Percentiles rank a stretch among this genome's conserved stretches.
Evolutionary conservation across 64 coral and sea anemone species (phyloP).

Genomic region (Pocillopora damicornis): DNA sequence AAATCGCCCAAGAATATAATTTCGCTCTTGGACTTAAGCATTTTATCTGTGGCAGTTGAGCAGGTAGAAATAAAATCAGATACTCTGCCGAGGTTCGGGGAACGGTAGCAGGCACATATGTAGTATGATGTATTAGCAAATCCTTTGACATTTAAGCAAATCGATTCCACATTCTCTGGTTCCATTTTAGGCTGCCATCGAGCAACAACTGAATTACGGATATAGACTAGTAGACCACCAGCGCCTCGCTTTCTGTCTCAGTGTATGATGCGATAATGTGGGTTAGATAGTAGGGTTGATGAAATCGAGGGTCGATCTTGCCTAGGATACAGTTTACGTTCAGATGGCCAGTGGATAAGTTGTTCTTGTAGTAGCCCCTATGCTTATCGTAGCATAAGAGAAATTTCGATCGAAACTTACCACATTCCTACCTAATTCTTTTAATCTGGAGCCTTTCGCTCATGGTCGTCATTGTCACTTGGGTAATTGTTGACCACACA

Average conservation of each 20-base stretch:
- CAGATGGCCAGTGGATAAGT: too few relatives aligned
- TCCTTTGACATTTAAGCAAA: conserved; percentile 48
- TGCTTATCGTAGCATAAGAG: too few relatives aligned
- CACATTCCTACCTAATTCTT: too few relatives aligned
- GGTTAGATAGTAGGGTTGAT: too few relatives aligned
- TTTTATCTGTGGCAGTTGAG: conserved; percentile 5
- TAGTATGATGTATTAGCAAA: conserved; percentile 37
- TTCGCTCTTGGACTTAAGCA: conserved; percentile 44
- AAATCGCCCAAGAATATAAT: background rate
- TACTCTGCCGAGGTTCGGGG: conserved; percentile 31
- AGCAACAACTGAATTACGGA: conserved; percentile 33
- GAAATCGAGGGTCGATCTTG: too few relatives aligned
- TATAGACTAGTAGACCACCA: conserved; percentile 34
- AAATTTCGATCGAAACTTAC: too few relatives aligned
- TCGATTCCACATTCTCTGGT: conserved; percentile 53
- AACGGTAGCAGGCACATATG: conserved; percentile 48
- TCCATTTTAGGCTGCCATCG: conserved; percentile 28
- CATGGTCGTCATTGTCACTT: too few relatives aligned
- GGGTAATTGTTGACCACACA: too few relatives aligned
- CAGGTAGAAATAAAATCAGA: conserved; percentile 57
- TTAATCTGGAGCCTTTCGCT: too few relatives aligned
- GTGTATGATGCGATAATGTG: background rate
- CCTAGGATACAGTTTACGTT: too few relatives aligned
- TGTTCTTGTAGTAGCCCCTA: too few relatives aligned
- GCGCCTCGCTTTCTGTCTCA: background rate